These are phyloP conservation scores for Pelosia muscerda DNA, from an alignment of 2,888 invertebrate species.

Conservation along the genomic window DNA sequence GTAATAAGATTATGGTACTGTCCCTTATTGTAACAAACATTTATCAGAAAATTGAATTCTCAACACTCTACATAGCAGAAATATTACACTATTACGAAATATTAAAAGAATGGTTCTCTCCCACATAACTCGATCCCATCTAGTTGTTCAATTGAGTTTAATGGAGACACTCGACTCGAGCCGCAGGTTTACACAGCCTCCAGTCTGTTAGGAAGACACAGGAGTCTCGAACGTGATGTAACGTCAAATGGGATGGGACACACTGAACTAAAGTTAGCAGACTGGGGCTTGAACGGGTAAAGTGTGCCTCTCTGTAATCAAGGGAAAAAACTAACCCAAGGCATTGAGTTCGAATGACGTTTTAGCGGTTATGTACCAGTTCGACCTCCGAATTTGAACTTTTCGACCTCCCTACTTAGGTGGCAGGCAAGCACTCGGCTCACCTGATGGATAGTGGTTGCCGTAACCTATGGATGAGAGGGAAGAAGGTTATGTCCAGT, in stretches of 20 bases:
- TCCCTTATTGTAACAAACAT: too few species aligned
- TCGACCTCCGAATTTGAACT: too few species aligned
- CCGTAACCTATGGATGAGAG: not conserved
- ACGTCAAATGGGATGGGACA: conserved; percentile 6
- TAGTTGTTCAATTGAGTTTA: conserved; percentile 76
- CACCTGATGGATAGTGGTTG: too few species aligned
- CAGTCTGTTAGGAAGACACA: conserved; percentile 13
- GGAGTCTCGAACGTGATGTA: not conserved
- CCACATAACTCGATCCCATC: conserved; percentile 54
- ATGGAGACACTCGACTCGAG: conserved; percentile 62
- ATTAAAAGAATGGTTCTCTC: conserved; percentile 21
- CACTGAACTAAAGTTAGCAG: not conserved
- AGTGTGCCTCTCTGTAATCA: not conserved
- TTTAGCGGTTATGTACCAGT: too few species aligned
- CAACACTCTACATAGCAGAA: too few species aligned
- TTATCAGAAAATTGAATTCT: too few species aligned
- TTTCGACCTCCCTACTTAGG: too few species aligned
- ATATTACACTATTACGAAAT: too few species aligned
- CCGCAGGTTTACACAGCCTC: conserved; percentile 44
- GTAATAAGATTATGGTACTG: too few species aligned
- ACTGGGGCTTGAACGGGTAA: not conserved
- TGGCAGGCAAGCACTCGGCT: too few species aligned
- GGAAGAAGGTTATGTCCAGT: not conserved
- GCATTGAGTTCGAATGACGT: not conserved
- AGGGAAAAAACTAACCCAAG: not conserved